These are phyloP conservation scores for Entomyzon cyanotis DNA, from an alignment of 2,113 vertebrate genomes.

Conservation along the genomic window DNA sequence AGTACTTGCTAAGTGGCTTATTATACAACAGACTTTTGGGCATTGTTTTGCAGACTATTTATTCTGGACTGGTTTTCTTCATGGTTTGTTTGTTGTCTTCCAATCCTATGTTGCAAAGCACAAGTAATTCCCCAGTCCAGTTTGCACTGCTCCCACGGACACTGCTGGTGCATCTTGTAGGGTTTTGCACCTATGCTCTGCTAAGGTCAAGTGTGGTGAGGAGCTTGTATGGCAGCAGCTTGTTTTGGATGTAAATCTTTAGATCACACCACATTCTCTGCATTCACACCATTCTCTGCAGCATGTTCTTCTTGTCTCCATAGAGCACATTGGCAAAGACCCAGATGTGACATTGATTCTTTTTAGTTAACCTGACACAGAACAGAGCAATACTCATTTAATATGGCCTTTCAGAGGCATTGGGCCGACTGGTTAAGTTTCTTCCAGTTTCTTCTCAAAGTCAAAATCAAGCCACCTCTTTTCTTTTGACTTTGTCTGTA, in stretches of 20 bases:
- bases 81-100: neutral
- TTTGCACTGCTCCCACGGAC: neutral
- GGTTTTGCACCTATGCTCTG: neutral
- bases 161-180: neutral
- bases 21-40: conserved; percentile 18
- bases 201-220: neutral
- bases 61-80: conserved; percentile 8
- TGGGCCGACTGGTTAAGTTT: neutral
- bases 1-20: conserved; percentile 31
- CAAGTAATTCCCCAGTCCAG: neutral
- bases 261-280: neutral
- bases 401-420: neutral
- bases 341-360: neutral
- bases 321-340: neutral
- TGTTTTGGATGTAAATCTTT: neutral
- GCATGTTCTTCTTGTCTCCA: neutral
- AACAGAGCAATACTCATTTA: neutral
- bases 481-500: neutral
- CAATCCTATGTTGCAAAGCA: neutral
- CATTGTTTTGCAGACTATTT: neutral
- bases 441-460: neutral
- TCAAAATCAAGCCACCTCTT: neutral
- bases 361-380: neutral
- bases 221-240: neutral
- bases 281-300: neutral